phyloP scores from a whole-genome alignment of 2,113 vertebrate genomes.

The Coturnix japonica region DNA sequence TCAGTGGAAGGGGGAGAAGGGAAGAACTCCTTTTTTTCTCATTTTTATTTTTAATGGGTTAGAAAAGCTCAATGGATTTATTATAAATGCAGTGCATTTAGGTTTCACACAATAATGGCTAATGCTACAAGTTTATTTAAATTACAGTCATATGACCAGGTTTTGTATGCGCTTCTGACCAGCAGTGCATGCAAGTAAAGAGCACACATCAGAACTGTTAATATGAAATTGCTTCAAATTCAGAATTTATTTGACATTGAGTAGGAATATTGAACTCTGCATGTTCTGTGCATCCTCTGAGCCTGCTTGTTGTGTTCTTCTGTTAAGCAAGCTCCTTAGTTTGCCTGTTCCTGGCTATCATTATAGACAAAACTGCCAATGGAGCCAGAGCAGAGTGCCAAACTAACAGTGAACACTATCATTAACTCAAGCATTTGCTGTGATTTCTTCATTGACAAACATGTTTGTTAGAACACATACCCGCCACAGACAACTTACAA shows the following conservation, averaged over 20 bases:
- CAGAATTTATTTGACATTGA: neutral
- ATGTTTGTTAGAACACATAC: constrained; percentile 52
- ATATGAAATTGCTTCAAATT: neutral
- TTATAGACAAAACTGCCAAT: constrained; percentile 10
- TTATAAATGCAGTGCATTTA: constrained; percentile 26
- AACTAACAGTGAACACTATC: constrained; percentile 17
- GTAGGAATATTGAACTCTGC: neutral
- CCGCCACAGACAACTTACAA: neutral
- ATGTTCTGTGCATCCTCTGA: neutral
- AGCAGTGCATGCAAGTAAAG: neutral
- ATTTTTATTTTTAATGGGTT: constrained; percentile 28
- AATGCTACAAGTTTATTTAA: constrained; percentile 10
- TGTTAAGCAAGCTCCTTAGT: neutral
- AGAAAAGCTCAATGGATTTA: constrained; percentile 6
- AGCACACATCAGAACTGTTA: neutral
- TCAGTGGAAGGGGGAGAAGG: neutral
- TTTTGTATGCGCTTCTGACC: neutral
- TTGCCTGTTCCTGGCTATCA: neutral
- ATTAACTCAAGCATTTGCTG: constrained; percentile 50
- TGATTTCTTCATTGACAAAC: constrained; percentile 47
- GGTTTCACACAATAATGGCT: neutral
- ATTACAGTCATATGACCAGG: neutral
- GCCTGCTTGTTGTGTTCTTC: neutral
- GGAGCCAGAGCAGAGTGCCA: constrained; percentile 24
- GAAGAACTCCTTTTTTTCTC: neutral